phyloP scores from a whole-genome alignment of 2,797 vertebrate species.

The Pelochelys cantorii region DNA sequence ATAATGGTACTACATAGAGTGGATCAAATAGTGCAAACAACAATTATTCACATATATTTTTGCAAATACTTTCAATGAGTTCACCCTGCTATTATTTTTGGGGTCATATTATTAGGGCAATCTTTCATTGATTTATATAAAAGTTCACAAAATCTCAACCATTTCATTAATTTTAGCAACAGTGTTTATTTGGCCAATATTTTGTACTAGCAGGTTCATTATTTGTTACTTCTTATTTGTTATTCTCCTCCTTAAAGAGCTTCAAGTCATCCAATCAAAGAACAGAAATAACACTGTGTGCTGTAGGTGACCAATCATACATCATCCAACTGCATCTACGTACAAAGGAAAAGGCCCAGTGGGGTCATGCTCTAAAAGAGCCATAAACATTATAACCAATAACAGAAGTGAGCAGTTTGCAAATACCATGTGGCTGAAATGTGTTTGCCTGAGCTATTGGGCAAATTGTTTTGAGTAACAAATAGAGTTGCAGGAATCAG shows the following conservation, averaged over 20 bases:
- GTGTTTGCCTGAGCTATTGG: background rate
- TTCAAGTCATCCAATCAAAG: accelerated
- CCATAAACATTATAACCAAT: accelerated
- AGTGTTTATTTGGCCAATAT: background rate
- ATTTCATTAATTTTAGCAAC: accelerated
- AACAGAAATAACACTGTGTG: accelerated
- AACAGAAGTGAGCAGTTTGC: background rate
- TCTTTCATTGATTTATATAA: accelerated
- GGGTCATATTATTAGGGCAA: background rate
- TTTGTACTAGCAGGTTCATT: background rate
- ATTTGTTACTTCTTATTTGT: background rate
- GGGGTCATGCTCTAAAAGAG: accelerated
- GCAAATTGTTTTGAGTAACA: background rate
- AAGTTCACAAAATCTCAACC: background rate
- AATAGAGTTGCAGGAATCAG: background rate
- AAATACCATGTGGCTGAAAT: background rate
- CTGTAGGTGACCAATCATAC: background rate
- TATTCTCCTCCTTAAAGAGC: background rate
- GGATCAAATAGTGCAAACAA: background rate
- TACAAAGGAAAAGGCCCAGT: accelerated
- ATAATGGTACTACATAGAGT: background rate
- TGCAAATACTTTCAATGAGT: background rate
- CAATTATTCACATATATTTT: background rate
- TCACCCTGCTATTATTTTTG: background rate
- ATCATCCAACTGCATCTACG: accelerated